Percentiles rank a stretch among this genome's conserved stretches.
phyloP scores from a whole-genome alignment of 2,797 vertebrate species.

The Prunella strophiata region DNA sequence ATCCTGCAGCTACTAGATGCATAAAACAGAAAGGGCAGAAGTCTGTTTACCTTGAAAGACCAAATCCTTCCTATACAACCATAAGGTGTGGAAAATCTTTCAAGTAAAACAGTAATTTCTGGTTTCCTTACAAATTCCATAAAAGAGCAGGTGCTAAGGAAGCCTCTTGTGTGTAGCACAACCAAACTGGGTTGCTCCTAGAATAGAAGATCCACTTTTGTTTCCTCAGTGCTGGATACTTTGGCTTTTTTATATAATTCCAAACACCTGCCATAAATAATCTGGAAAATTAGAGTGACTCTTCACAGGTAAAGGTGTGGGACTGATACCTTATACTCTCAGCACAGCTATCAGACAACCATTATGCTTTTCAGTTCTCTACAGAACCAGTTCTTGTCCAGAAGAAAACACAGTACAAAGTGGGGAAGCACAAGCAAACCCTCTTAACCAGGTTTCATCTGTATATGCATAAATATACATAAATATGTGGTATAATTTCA shows the following conservation, averaged over 20 bases:
- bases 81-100: not conserved
- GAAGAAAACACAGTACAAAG: not conserved
- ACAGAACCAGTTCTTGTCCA: not conserved
- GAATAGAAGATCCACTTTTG: not conserved
- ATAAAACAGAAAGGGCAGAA: not conserved
- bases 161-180: not conserved
- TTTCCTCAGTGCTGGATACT: not conserved
- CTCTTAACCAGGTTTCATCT: not conserved
- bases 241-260: not conserved
- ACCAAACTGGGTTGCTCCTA: accelerated
- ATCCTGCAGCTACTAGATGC: not conserved
- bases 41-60: not conserved
- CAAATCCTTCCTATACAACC: not conserved
- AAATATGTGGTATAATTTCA: not conserved
- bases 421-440: accelerated
- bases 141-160: accelerated
- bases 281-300: not conserved
- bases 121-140: not conserved
- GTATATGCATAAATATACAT: not conserved
- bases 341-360: not conserved
- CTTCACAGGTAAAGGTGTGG: not conserved
- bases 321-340: not conserved
- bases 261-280: not conserved
- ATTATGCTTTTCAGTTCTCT: not conserved
- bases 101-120: not conserved